Conservation (phyloP, 2,888 invertebrate genomes). For the Euplagia quadripunctaria region DNA sequence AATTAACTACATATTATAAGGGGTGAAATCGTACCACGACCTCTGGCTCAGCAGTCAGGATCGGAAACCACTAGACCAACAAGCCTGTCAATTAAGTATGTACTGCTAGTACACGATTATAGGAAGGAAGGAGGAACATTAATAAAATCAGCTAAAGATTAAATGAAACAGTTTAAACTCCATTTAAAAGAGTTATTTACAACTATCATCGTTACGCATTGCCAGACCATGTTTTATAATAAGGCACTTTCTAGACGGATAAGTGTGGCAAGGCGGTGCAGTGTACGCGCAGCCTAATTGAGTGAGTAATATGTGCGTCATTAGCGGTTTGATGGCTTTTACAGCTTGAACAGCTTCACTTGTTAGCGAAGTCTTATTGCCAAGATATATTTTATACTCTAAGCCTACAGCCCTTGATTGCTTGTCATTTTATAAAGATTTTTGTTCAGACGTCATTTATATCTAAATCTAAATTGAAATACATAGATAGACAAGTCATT, state of each 20-base stretch:
- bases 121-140: too few species aligned
- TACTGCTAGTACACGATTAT: too few species aligned
- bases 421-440: too few species aligned
- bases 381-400: not conserved
- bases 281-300: conserved; percentile 50
- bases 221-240: conserved; percentile 49
- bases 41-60: too few species aligned
- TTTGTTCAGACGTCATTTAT: too few species aligned
- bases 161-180: not conserved
- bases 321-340: conserved; percentile 21
- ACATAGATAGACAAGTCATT: too few species aligned
- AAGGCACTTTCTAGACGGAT: conserved; percentile 59
- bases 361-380: not conserved
- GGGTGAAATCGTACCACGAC: too few species aligned
- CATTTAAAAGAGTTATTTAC: conserved; percentile 16
- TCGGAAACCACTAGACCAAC: too few species aligned
- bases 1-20: too few species aligned
- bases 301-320: conserved; percentile 28
- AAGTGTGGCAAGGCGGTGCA: conserved; percentile 37
- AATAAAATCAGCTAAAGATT: not conserved
- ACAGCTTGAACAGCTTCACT: conserved; percentile 4
- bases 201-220: conserved; percentile 32
- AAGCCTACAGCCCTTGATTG: too few species aligned
- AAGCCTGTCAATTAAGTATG: too few species aligned
- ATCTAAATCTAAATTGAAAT: too few species aligned